Conservation (phyloP, 1,140 invertebrate genomes). For the Drosophila subpulchrella region DNA sequence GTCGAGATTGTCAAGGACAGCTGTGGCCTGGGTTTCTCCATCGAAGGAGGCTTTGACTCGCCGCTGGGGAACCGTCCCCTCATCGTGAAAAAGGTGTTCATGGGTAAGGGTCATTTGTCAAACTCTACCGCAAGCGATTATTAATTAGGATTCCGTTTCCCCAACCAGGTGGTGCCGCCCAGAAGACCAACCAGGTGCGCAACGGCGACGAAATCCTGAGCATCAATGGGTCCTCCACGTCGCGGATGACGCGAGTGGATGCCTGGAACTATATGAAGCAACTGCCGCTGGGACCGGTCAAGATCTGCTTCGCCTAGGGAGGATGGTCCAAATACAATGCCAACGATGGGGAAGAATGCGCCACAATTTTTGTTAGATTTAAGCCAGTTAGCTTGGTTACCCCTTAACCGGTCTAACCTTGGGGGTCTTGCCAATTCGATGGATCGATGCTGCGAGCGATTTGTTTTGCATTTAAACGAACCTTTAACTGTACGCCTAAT, state of each 20-base stretch:
- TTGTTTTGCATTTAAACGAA: slow-evolving; percentile 54
- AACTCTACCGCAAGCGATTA: background rate
- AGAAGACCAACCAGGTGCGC: slow-evolving; percentile 92
- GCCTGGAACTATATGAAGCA: slow-evolving; percentile 97
- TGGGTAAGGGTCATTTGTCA: slow-evolving; percentile 87
- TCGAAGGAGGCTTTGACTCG: slow-evolving; percentile 96
- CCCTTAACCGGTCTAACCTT: slow-evolving; percentile 41
- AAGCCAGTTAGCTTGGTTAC: slow-evolving; percentile 50
- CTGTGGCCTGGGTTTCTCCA: slow-evolving; percentile 95
- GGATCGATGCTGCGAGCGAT: slow-evolving; percentile 56
- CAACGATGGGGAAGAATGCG: slow-evolving; percentile 58
- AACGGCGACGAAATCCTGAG: slow-evolving; percentile 94
- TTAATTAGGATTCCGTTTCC: slow-evolving; percentile 1
- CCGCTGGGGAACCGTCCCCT: slow-evolving; percentile 94
- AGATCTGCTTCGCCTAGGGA: slow-evolving; percentile 74
- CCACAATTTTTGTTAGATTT: slow-evolving; percentile 76
- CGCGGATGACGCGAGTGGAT: slow-evolving; percentile 94
- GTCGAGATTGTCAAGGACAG: slow-evolving; percentile 93
- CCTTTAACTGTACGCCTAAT: slow-evolving; percentile 52
- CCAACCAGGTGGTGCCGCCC: slow-evolving; percentile 91
- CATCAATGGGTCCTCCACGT: slow-evolving; percentile 92
- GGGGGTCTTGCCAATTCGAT: slow-evolving; percentile 46
- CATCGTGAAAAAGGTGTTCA: slow-evolving; percentile 95
- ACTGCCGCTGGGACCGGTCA: slow-evolving; percentile 91
- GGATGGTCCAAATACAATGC: background rate